Conservation (phyloP, 2,113 vertebrate species). For the Chaetorhynchus papuensis region DNA sequence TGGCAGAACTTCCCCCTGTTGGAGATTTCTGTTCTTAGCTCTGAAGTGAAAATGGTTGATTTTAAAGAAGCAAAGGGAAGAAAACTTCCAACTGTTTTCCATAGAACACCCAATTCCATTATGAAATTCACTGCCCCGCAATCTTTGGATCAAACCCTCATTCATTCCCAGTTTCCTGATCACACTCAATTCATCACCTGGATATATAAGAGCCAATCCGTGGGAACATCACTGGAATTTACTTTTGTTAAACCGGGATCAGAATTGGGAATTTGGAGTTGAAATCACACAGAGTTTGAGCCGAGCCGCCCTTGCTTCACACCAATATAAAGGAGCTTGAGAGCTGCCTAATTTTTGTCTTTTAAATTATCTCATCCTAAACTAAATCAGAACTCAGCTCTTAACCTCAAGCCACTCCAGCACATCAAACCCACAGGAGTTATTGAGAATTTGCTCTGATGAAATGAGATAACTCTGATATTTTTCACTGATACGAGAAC, state of each 20-base stretch:
- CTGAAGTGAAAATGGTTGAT: background rate
- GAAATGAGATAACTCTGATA: background rate
- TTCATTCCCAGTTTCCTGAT: background rate
- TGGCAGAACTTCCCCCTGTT: background rate
- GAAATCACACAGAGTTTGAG: background rate
- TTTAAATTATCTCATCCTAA: background rate
- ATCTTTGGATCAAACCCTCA: background rate
- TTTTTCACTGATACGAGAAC: background rate
- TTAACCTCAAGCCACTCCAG: background rate
- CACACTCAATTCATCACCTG: accelerated
- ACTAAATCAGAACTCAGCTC: background rate
- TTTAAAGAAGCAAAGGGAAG: background rate
- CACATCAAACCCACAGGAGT: background rate
- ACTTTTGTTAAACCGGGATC: background rate
- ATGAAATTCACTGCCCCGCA: background rate
- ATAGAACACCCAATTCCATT: background rate
- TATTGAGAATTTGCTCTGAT: background rate
- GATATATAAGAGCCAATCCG: accelerated
- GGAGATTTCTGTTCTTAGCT: background rate
- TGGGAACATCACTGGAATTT: background rate
- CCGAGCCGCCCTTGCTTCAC: background rate
- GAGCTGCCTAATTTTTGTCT: background rate
- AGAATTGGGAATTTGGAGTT: background rate
- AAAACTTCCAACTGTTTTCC: background rate
- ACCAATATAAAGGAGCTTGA: background rate